Percentiles rank a stretch among this genome's conserved stretches.
Evolutionary conservation across 2,888 invertebrate genomes (phyloP).

Genomic region (Creontiades dilutus): DNA sequence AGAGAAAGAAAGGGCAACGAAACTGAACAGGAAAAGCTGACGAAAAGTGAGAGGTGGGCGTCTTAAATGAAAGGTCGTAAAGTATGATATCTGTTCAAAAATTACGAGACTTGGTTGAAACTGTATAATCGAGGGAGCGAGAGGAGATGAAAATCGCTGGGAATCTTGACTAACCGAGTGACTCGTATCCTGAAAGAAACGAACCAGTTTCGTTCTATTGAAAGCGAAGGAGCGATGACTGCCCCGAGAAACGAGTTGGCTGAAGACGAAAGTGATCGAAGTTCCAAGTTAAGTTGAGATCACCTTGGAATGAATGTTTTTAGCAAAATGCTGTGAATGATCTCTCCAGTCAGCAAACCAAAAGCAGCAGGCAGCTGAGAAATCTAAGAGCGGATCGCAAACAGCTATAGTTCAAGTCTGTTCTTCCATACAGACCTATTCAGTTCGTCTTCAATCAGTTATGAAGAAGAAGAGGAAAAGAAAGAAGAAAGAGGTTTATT

Average conservation of each 20-base stretch:
- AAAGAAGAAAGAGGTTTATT: too few relatives aligned
- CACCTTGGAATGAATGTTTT: too few relatives aligned
- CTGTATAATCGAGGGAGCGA: constrained; percentile 11
- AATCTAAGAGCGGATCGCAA: too few relatives aligned
- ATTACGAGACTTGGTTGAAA: background rate
- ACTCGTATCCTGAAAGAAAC: constrained; percentile 19
- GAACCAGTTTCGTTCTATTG: background rate
- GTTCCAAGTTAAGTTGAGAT: background rate
- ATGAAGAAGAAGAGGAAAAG: too few relatives aligned
- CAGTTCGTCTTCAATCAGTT: too few relatives aligned
- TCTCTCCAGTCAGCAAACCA: too few relatives aligned
- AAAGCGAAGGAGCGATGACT: background rate
- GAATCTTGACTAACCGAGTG: background rate
- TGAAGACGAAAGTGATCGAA: constrained; percentile 24
- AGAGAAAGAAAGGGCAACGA: too few relatives aligned
- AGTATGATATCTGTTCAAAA: background rate
- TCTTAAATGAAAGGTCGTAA: background rate
- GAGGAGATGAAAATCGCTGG: background rate
- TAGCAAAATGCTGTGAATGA: too few relatives aligned
- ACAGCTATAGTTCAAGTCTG: too few relatives aligned
- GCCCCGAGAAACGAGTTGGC: background rate
- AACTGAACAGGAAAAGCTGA: background rate
- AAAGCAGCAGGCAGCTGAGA: too few relatives aligned
- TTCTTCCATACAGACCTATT: too few relatives aligned
- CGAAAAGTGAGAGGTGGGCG: background rate